Percentiles rank a stretch among this genome's conserved stretches.
These are phyloP conservation scores for Drosophila guanche DNA, from an alignment of 1,140 invertebrate species.

Conservation along the genomic window DNA sequence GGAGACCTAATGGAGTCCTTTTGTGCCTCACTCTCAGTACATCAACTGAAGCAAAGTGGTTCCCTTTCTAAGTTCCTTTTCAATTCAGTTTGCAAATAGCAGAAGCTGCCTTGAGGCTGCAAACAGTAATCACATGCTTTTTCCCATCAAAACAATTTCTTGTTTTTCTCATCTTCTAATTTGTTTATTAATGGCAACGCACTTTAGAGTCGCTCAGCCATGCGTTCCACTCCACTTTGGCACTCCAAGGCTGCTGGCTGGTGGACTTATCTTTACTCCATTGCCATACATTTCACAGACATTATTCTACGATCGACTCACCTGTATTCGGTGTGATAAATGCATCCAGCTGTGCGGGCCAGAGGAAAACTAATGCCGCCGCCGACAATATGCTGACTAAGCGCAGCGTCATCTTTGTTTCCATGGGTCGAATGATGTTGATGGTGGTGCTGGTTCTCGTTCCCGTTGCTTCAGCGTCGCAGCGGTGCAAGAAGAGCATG, in stretches of 20 bases:
- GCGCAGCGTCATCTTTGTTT: slow-evolving; percentile 72
- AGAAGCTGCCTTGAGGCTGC: too few relatives aligned
- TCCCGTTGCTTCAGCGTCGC: slow-evolving; percentile 38
- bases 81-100: too few relatives aligned
- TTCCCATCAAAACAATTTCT: too few relatives aligned
- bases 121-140: too few relatives aligned
- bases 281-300: slow-evolving; percentile 32
- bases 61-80: too few relatives aligned
- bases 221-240: slow-evolving; percentile 3
- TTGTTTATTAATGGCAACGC: too few relatives aligned
- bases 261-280: slow-evolving; percentile 9
- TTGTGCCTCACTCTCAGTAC: too few relatives aligned
- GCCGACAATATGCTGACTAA: slow-evolving; percentile 75
- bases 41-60: too few relatives aligned
- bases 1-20: too few relatives aligned
- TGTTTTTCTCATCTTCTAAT: too few relatives aligned
- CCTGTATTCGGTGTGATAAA: slow-evolving; percentile 77
- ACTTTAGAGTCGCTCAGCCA: too few relatives aligned
- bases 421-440: not conserved
- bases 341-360: slow-evolving; percentile 78
- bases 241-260: not conserved
- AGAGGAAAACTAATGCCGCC: slow-evolving; percentile 63
- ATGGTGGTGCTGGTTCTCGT: slow-evolving; percentile 1
- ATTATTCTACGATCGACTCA: slow-evolving; percentile 36
- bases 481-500: slow-evolving; percentile 51